These are phyloP conservation scores for Silurus asotus DNA, from an alignment of 2,113 vertebrate species.

Conservation along the genomic window DNA sequence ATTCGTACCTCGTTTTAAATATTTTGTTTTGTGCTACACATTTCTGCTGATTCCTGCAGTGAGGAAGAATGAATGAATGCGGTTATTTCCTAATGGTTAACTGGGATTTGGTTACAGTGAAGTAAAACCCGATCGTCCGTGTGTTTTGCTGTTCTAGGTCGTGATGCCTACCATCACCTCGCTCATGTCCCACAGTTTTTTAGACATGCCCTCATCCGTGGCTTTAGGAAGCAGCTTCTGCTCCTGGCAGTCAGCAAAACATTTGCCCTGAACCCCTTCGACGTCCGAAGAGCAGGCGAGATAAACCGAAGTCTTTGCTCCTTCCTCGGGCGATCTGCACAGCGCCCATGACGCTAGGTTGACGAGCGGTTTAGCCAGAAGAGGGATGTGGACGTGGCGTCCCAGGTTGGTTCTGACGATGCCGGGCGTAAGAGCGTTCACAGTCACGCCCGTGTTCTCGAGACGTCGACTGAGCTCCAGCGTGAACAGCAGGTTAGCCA, in stretches of 20 bases:
- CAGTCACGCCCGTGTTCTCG: conserved; percentile 79
- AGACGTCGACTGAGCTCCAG: conserved; percentile 80
- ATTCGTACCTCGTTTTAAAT: neutral
- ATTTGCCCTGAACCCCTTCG: conserved; percentile 79
- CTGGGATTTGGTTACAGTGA: neutral
- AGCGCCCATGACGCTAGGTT: conserved; percentile 81
- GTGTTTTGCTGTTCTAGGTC: conserved; percentile 63
- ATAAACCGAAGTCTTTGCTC: conserved; percentile 82
- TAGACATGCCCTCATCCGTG: conserved; percentile 78
- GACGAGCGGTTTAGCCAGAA: conserved; percentile 79
- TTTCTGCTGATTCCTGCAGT: neutral
- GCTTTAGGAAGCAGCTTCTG: conserved; percentile 83
- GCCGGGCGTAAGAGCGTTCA: conserved; percentile 85
- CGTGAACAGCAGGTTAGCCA: conserved; percentile 87
- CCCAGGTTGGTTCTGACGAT: conserved; percentile 87
- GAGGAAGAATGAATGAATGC: too few relatives aligned
- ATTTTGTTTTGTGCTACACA: neutral
- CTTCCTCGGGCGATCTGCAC: conserved; percentile 83
- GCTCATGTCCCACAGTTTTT: conserved; percentile 91
- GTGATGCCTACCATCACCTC: conserved; percentile 88
- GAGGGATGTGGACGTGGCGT: conserved; percentile 79
- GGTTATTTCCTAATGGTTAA: neutral
- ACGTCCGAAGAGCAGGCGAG: conserved; percentile 84
- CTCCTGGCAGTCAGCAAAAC: conserved; percentile 85
- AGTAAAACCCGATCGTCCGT: neutral